phyloP scores from a whole-genome alignment of 2,113 vertebrate species.

The Lepus timidus region DNA sequence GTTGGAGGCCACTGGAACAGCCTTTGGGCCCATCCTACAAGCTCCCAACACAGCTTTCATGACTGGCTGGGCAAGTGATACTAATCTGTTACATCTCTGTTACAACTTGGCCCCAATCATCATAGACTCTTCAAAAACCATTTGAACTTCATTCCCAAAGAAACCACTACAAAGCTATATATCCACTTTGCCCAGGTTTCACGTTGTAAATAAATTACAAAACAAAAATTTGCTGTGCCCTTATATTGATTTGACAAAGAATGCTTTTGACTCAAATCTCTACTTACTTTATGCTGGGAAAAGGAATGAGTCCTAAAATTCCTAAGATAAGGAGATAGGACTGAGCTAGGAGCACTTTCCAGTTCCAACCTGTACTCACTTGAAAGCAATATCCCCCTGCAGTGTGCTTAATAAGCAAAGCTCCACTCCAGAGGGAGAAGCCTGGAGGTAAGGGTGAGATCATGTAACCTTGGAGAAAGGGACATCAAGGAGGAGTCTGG shows the following conservation, averaged over 20 bases:
- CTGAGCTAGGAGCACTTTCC: neutral
- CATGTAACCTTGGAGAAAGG: neutral
- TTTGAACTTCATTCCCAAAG: neutral
- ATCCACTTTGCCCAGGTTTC: neutral
- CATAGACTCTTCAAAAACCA: neutral
- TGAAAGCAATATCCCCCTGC: neutral
- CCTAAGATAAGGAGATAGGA: neutral
- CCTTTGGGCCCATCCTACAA: neutral
- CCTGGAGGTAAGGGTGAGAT: neutral
- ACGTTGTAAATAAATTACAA: neutral
- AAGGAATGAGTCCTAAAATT: neutral
- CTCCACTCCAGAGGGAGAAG: neutral
- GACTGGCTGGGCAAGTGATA: neutral
- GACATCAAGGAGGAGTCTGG: neutral
- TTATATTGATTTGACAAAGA: neutral
- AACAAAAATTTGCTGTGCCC: neutral
- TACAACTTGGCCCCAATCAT: neutral
- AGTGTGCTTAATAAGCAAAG: neutral
- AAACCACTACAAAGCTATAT: neutral
- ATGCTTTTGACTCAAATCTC: neutral
- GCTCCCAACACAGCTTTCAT: neutral
- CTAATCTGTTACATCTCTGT: neutral
- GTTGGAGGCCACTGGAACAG: neutral
- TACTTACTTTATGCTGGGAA: too few species aligned
- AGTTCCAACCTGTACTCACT: neutral